Base-by-base conservation (phyloP, 2,113 vertebrate species). In the Neotragus pygmaeus region DNA sequence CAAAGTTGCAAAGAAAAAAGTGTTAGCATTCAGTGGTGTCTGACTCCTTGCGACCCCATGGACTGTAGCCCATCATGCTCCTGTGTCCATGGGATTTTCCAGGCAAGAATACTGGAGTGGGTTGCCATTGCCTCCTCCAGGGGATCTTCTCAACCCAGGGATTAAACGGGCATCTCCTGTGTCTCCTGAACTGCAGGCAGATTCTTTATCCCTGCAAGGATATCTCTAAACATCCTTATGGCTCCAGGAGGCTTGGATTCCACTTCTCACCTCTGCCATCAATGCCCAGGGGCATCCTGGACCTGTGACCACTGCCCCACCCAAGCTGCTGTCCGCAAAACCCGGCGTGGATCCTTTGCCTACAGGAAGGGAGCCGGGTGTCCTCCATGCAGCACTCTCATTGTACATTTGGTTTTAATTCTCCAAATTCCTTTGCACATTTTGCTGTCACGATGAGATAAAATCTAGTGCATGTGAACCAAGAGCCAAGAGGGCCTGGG, bases 351-450 rank as follows among this genome's bases (percentile, higher is more conserved):
- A 19, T 27, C 16, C 77, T 19, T 47, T 10, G 45, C 77, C 77
- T 49, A 17, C 8, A 78, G 27, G 45, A 49, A 78, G 28, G 75
- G 28, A 78, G 75, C 30, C 5, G 10, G 77, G 47, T 33, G 10
- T 10, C 8, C 53, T 27, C 62, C n/a, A 5, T 0, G 2, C 9
- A 16, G 27, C 0, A 7, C 88, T 92, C 94, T 93, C 51, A 43
- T 73, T 55, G 45, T 93, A 98, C 98, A 97, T 98, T 98, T 98
- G 98, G 96, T 97, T 98, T 97, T 83, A 98, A 97, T 98, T 98
- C 97, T 95, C 82, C 45, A 92, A 55, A 53, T 83, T 88, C 92
- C 43, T 87, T 19, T n/a, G 62, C 51, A 43, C 49, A 6, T 25
- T 90, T 82, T 23, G 60, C 62, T 88, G 49, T 96, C 66, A 80